Evolutionary conservation across 2,888 invertebrate species (phyloP).

Genomic region (Altica lythri): DNA sequence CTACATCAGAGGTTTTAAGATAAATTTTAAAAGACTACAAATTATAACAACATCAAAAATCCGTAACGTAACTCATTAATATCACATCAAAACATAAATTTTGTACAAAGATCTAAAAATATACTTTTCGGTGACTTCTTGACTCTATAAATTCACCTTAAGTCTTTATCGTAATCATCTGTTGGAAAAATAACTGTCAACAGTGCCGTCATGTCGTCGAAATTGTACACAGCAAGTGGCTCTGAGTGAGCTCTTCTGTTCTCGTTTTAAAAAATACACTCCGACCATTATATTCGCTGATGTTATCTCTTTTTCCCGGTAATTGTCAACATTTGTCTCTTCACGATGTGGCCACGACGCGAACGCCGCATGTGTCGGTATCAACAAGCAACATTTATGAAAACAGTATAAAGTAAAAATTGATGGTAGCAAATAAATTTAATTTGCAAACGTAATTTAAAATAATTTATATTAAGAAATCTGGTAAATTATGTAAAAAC

Average conservation of each 20-base stretch:
- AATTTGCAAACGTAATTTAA: too few species aligned
- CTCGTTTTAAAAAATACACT: conserved; percentile 18
- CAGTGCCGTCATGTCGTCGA: conserved; percentile 1
- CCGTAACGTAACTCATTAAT: neutral
- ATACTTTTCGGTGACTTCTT: conserved; percentile 1
- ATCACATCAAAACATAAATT: neutral
- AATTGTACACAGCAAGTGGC: conserved; percentile 5
- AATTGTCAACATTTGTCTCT: conserved; percentile 20
- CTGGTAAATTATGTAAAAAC: too few species aligned
- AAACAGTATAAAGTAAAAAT: too few species aligned
- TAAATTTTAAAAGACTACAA: too few species aligned
- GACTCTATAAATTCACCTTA: conserved; percentile 14
- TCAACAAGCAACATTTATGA: too few species aligned
- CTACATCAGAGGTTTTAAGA: too few species aligned
- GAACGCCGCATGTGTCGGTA: conserved; percentile 5
- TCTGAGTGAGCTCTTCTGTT: neutral
- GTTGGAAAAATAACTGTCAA: conserved; percentile 20
- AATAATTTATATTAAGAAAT: too few species aligned
- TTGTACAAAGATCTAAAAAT: neutral
- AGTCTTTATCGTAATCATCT: conserved; percentile 13
- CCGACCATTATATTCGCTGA: conserved; percentile 10
- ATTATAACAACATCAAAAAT: neutral
- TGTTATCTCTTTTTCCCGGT: conserved; percentile 17
- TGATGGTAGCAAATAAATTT: too few species aligned
- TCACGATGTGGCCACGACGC: conserved; percentile 14